These are phyloP conservation scores for Colinus virginianus DNA, from an alignment of 2,113 vertebrate species.

Conservation along the genomic window DNA sequence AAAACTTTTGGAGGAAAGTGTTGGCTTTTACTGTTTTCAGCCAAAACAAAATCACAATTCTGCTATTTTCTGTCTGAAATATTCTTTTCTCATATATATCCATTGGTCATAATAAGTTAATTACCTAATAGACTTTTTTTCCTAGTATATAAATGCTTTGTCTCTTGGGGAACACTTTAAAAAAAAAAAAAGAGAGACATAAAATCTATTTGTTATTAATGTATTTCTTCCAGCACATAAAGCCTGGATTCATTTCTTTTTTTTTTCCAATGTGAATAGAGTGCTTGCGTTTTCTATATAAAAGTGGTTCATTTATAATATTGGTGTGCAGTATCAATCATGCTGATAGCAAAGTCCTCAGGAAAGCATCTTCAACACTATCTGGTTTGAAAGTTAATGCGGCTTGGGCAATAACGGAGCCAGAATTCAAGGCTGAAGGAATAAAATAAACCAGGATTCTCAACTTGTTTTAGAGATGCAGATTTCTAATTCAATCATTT, in stretches of 20 bases:
- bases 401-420: not conserved
- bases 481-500: not conserved
- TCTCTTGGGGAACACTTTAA: not conserved
- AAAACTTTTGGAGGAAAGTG: not conserved
- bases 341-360: not conserved
- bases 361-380: not conserved
- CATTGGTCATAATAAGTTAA: not conserved
- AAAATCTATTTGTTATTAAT: conserved; percentile 37
- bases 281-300: not conserved
- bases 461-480: not conserved
- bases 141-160: not conserved
- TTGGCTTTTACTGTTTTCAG: not conserved
- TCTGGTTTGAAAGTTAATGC: not conserved
- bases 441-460: not conserved
- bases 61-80: not conserved
- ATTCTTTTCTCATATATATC: not conserved
- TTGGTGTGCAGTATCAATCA: not conserved
- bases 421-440: not conserved
- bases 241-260: not conserved
- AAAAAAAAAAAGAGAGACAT: not conserved
- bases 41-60: not conserved
- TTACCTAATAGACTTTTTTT: not conserved
- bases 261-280: not conserved
- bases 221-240: not conserved
- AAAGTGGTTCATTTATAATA: not conserved